Conservation (phyloP, 2,888 invertebrate species). For the Drosophila aldrichi region DNA sequence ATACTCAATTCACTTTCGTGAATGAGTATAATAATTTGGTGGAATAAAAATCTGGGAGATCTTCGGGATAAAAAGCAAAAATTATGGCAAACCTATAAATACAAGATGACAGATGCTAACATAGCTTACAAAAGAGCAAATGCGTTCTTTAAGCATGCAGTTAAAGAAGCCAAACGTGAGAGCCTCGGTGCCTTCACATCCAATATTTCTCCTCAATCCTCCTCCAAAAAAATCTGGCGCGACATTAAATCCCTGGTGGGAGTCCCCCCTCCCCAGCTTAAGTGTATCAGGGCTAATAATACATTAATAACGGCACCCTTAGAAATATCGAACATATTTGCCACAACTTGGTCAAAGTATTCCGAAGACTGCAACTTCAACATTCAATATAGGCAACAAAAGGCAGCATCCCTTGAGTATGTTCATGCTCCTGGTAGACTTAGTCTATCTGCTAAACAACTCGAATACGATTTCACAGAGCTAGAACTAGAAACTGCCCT, state of each 20-base stretch:
- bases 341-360: slow-evolving; percentile 20
- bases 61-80: slow-evolving; percentile 19
- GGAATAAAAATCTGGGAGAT: slow-evolving; percentile 11
- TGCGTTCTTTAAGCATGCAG: slow-evolving; percentile 29
- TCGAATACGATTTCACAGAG: background rate
- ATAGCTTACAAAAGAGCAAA: slow-evolving; percentile 30
- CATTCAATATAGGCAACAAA: slow-evolving; percentile 19
- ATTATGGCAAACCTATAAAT: slow-evolving; percentile 19
- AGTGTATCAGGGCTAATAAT: slow-evolving; percentile 15
- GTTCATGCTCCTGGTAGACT: slow-evolving; percentile 4
- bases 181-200: slow-evolving; percentile 28
- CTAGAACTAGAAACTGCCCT: background rate
- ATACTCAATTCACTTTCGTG: too few relatives aligned
- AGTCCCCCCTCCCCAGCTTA: slow-evolving; percentile 15
- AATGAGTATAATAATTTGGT: background rate
- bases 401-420: slow-evolving; percentile 16
- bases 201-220: slow-evolving; percentile 23
- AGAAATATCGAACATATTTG: slow-evolving; percentile 15
- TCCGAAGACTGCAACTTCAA: slow-evolving; percentile 16
- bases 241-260: slow-evolving; percentile 24
- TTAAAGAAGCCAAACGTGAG: slow-evolving; percentile 24
- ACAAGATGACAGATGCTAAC: slow-evolving; percentile 21
- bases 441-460: background rate
- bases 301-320: slow-evolving; percentile 7
- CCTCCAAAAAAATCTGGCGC: slow-evolving; percentile 29